Evolutionary conservation across 1,140 invertebrate species (phyloP), one percentile per base, ranked within the genome.

Genomic region (Sminthurides bifidus): DNA sequence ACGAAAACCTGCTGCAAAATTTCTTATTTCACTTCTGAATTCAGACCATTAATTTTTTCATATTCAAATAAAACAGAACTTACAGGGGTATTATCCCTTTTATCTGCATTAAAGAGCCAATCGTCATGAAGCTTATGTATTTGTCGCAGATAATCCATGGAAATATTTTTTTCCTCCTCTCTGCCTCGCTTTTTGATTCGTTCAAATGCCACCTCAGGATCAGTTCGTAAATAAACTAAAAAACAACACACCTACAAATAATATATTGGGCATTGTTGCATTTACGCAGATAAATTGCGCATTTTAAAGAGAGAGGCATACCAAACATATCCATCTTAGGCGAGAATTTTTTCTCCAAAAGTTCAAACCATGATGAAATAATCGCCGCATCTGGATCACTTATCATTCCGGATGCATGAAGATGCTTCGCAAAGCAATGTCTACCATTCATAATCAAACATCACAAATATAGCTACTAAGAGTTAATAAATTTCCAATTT

Each of bases 191-290:
- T 72, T 62, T 77, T 79, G 65, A 92, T 87, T 64, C 91, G 77
- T 53, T 88, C 76, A 67, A 83, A 81, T 0, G 86, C 87, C 21
- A 85, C 71, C 68, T 87, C 80, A 12, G 91, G 90, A 19, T 81
- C 77, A 43, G 87, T 85, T 66, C 82, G 78, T 6, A 94, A 71
- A 68, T 94, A 94, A 3, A 94, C 89, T 90, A 70, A n/a, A n/a
- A n/a, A n/a, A n/a, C n/a, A n/a, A n/a, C n/a, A n/a, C n/a, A n/a
- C n/a, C n/a, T n/a, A n/a, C 35, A 56, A 40, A 45, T 33, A 44
- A 57, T 49, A 31, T n/a, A n/a, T n/a, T n/a, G n/a, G n/a, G n/a
- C n/a, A n/a, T n/a, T n/a, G n/a, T n/a, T n/a, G n/a, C n/a, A n/a
- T n/a, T n/a, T n/a, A n/a, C n/a, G n/a, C n/a, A n/a, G n/a, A n/a